phyloP scores from a whole-genome alignment of 2,888 invertebrate genomes.

The Lysandra bellargus region DNA sequence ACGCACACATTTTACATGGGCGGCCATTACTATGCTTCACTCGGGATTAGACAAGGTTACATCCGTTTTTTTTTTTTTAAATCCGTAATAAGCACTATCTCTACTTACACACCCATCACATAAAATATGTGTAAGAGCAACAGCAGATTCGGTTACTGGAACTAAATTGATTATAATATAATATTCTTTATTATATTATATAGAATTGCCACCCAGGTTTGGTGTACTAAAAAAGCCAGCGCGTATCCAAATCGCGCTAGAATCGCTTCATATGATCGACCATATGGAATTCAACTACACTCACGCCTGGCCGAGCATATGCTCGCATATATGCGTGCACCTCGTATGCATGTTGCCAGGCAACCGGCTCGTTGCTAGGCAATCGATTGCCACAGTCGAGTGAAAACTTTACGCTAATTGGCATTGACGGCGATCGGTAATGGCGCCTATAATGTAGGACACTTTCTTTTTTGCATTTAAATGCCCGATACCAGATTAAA shows the following conservation, averaged over 20 bases:
- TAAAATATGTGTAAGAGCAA: no score
- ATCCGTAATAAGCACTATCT: no score
- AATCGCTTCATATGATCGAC: neutral
- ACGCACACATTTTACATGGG: no score
- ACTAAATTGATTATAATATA: neutral
- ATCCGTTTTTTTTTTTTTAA: no score
- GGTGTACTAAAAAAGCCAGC: neutral
- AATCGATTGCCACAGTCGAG: constrained; percentile 36
- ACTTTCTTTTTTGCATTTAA: constrained; percentile 55
- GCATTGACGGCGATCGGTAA: constrained; percentile 48
- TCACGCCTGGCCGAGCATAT: neutral
- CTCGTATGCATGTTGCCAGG: neutral
- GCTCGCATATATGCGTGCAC: constrained; percentile 11
- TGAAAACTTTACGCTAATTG: constrained; percentile 54
- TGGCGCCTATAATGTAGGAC: constrained; percentile 45
- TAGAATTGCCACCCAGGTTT: neutral
- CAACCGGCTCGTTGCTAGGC: constrained; percentile 10
- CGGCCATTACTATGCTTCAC: no score
- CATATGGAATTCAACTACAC: constrained; percentile 4
- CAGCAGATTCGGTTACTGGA: no score
- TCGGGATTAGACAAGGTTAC: no score
- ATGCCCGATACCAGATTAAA: constrained; percentile 37
- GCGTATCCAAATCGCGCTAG: neutral
- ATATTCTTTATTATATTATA: no score
- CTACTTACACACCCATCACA: no score